phyloP scores from a whole-genome alignment of 2,888 invertebrate genomes.

The Epicampocera succincta region DNA sequence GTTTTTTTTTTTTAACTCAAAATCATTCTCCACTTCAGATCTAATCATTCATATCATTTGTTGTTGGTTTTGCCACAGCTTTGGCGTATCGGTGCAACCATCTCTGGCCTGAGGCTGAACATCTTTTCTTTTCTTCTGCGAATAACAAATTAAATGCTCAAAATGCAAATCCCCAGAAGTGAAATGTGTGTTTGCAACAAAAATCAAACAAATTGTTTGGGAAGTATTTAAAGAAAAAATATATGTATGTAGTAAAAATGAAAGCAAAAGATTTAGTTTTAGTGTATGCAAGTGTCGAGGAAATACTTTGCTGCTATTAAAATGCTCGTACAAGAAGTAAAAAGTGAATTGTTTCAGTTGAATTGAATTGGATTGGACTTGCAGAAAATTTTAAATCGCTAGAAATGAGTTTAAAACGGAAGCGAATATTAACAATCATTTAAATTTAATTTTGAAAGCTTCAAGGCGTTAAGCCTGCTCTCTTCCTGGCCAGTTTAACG shows the following conservation, averaged over 20 bases:
- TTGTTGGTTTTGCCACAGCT: not conserved
- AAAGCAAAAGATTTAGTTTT: constrained; percentile 49
- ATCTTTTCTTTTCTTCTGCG: not conserved
- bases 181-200: not conserved
- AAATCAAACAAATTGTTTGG: not conserved
- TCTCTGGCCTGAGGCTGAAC: not conserved
- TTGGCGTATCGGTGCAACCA: not conserved
- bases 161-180: constrained; percentile 46
- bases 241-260: constrained; percentile 33
- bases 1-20: not conserved
- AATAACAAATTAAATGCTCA: constrained; percentile 24
- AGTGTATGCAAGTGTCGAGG: constrained; percentile 18
- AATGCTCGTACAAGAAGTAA: not conserved
- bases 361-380: constrained; percentile 37
- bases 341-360: constrained; percentile 51
- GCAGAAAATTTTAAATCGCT: constrained; percentile 34
- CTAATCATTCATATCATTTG: not conserved
- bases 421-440: constrained; percentile 49
- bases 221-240: constrained; percentile 21
- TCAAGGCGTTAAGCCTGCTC: too few species aligned
- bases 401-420: constrained; percentile 46
- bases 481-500: constrained; percentile 30
- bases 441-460: constrained; percentile 17
- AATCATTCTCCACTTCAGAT: not conserved
- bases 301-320: constrained; percentile 15